Conservation (phyloP, 2,113 vertebrate species). For the Clarias magur region DNA sequence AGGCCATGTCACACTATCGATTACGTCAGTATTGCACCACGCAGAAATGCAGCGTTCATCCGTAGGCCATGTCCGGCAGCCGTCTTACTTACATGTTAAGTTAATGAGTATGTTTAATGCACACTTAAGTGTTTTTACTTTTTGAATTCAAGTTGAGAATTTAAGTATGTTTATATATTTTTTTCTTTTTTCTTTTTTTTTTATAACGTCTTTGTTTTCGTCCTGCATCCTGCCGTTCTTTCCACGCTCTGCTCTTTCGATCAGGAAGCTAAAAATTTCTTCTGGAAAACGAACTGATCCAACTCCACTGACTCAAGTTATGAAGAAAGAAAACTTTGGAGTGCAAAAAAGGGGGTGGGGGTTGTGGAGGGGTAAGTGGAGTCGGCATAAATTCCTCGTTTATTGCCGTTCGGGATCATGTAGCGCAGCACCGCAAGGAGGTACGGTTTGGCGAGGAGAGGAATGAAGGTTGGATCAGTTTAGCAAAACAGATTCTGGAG, state of each 20-base stretch:
- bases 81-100: background rate
- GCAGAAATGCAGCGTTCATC: background rate
- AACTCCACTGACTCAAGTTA: slow-evolving; percentile 48
- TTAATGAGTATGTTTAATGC: background rate
- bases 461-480: slow-evolving; percentile 27
- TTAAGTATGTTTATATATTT: background rate
- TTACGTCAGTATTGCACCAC: background rate
- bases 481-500: slow-evolving; percentile 34
- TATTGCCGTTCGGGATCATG: slow-evolving; percentile 54
- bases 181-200: background rate
- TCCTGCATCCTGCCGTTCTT: background rate
- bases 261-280: slow-evolving; percentile 42
- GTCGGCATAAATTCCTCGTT: slow-evolving; percentile 61
- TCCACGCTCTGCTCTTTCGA: slow-evolving; percentile 37
- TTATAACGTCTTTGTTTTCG: background rate
- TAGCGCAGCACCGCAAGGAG: slow-evolving; percentile 45
- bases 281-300: slow-evolving; percentile 17
- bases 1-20: background rate
- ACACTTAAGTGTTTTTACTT: background rate
- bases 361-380: background rate
- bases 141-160: background rate
- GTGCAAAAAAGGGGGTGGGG: slow-evolving; percentile 8
- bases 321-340: slow-evolving; percentile 45
- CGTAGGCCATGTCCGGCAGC: background rate
- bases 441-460: slow-evolving; percentile 44